These are phyloP conservation scores for Nemapogon koenigi DNA, from an alignment of 2,888 invertebrate genomes.

Conservation along the genomic window DNA sequence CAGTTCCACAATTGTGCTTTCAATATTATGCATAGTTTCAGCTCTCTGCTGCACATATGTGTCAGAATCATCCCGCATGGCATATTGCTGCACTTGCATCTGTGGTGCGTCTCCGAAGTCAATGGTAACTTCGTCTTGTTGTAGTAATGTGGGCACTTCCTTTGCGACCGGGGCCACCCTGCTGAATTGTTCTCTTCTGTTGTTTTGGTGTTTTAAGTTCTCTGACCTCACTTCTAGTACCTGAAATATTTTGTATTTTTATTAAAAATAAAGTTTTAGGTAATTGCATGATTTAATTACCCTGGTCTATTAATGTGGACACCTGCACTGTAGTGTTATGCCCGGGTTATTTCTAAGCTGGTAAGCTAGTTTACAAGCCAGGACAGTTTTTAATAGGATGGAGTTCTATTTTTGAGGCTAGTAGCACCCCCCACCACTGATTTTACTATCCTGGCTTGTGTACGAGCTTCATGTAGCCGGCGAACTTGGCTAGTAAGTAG, in stretches of 20 bases:
- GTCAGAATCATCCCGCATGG: conserved; percentile 86
- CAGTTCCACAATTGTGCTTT: conserved; percentile 97
- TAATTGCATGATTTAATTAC: no score
- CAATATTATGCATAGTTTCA: conserved; percentile 99
- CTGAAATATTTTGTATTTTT: conserved; percentile 23
- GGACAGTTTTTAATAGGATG: no score
- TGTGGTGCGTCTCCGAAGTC: conserved; percentile 73
- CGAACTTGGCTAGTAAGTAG: no score
- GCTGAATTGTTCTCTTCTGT: conserved; percentile 86
- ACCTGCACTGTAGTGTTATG: neutral
- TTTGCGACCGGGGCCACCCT: conserved; percentile 49
- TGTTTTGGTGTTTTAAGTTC: conserved; percentile 95
- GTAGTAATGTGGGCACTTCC: conserved; percentile 45
- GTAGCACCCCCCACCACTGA: no score
- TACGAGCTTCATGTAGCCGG: no score
- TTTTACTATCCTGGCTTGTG: no score
- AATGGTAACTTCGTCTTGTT: conserved; percentile 82
- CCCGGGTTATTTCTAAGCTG: no score
- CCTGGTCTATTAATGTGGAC: neutral
- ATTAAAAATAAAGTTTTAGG: neutral
- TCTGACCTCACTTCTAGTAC: conserved; percentile 97
- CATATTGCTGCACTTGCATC: conserved; percentile 70
- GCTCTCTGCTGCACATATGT: conserved; percentile 91
- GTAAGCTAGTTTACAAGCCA: no score
- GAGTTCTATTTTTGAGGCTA: no score